A percentile compares a stretch with the other conserved stretches of the same genome.
Evolutionary conservation across 2,888 invertebrate species (phyloP).

Genomic region (Drosophila subquinaria): DNA sequence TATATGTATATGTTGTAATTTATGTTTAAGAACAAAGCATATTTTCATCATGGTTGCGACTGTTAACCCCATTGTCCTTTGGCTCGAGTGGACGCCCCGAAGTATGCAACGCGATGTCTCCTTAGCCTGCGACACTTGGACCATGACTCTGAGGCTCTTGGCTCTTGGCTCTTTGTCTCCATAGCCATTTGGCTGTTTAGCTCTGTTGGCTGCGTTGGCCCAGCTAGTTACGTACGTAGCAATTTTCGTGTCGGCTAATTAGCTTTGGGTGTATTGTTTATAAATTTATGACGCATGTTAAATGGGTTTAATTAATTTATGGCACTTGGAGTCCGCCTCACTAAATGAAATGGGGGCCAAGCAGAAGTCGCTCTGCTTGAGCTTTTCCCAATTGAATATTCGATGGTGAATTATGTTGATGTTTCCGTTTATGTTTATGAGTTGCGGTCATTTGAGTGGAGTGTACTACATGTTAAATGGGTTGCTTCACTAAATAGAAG

Average conservation of each 20-base stretch:
- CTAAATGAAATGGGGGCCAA: constrained; percentile 19
- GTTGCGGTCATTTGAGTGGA: constrained; percentile 36
- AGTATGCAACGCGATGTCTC: constrained; percentile 58
- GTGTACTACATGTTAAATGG: constrained; percentile 52
- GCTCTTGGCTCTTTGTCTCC: constrained; percentile 10
- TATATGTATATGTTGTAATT: neutral
- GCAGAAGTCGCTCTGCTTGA: constrained; percentile 38
- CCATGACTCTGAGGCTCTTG: constrained; percentile 39
- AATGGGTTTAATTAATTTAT: constrained; percentile 82
- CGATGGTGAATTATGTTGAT: constrained; percentile 66
- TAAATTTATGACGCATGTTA: constrained; percentile 82
- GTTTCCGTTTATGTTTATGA: constrained; percentile 31
- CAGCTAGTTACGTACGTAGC: constrained; percentile 58
- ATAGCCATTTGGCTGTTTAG: constrained; percentile 8
- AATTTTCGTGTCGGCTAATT: constrained; percentile 80
- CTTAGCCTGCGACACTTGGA: constrained; percentile 45
- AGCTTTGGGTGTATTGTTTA: constrained; percentile 82
- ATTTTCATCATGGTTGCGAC: neutral
- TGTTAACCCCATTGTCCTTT: constrained; percentile 31
- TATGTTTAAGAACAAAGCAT: neutral
- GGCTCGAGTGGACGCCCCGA: constrained; percentile 23
- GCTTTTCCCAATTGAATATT: constrained; percentile 74
- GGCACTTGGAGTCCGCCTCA: constrained; percentile 62
- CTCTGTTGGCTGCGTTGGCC: constrained; percentile 25
- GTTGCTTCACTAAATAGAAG: neutral